Base-by-base conservation (phyloP, 2,888 invertebrate genomes). In the Pristionchus arcanus region DNA sequence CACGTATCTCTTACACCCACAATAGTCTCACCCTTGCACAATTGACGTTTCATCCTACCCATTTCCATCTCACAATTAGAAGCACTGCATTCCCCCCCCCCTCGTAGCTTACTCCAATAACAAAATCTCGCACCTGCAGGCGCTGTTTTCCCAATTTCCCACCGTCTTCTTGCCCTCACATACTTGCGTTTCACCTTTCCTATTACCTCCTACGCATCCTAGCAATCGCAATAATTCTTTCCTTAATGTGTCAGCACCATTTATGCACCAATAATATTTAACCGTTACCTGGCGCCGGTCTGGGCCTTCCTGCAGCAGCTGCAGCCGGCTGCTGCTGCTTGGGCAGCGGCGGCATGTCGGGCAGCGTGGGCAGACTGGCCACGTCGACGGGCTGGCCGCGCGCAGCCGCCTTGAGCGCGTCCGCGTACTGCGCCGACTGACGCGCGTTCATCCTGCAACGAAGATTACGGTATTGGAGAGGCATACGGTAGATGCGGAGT, bases 331-430 rank as follows among this genome's bases (percentile, higher is more conserved):
- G 55, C 53, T 19, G n/a, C 68, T 93, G 93, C 25, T 92, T 91
- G 16, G 93, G 93, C 4, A 93, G 84, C 16, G 91, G 90, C 0
- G 87, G 68, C 92, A 93, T 92, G 85, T 93, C 93, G 21, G 93
- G 93, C 16, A 93, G 91, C 34, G 90, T 88, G 11, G 94, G 94
- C 49, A 94, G 90, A 15, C 92, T 92, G 5, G 90, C 91, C 15
- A 92, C 74, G 37, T 92, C 90, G 34, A 94, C 91, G 7, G 91
- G 81, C 74, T 86, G 63, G 11, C 86, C 86, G 19, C 37, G 74
- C n/a, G 86, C 90, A 13, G 92, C 91, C 1, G 90, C 90, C 25
- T 77, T 66, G 16, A 94, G 91, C 25, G 94, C 94, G n/a, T 93
- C 92, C n/a, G 90, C 90, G 87, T 93, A 93, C 66, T 93, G 92